Evolutionary conservation across 1,140 invertebrate species (phyloP).

Genomic region (Sitophilus oryzae): DNA sequence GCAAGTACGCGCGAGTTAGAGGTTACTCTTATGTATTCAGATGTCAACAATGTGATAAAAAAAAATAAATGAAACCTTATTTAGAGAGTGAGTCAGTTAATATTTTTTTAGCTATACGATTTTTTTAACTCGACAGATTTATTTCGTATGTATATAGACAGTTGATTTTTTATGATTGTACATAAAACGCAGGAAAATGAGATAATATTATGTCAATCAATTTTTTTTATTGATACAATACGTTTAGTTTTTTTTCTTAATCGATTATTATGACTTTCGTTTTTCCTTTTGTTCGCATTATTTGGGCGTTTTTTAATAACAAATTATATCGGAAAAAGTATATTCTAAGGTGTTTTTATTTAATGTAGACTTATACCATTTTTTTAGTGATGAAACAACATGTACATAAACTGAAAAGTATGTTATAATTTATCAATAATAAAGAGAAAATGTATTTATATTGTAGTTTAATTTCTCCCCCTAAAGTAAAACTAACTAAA

Average conservation of each 20-base stretch:
- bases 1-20: conserved; percentile 12
- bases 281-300: conserved; percentile 1
- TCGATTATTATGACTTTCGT: too few species aligned
- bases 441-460: conserved; percentile 18
- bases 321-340: conserved; percentile 18
- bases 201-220: neutral
- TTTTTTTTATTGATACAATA: conserved; percentile 4
- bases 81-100: conserved; percentile 20
- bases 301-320: conserved; percentile 12
- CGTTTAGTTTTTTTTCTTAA: neutral
- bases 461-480: too few species aligned
- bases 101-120: conserved; percentile 8
- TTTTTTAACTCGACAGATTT: conserved; percentile 6
- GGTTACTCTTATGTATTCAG: conserved; percentile 11
- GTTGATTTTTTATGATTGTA: conserved; percentile 22
- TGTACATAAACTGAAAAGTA: conserved; percentile 23
- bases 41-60: conserved; percentile 22
- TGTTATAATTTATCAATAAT: conserved; percentile 20
- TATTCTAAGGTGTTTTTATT: conserved; percentile 23
- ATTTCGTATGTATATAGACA: conserved; percentile 13
- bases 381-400: conserved; percentile 21
- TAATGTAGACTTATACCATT: conserved; percentile 21
- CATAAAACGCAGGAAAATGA: conserved; percentile 10
- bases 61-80: too few species aligned
- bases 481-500: too few species aligned